Conservation (phyloP, 2,888 invertebrate species). For the Panorpa germanica region DNA sequence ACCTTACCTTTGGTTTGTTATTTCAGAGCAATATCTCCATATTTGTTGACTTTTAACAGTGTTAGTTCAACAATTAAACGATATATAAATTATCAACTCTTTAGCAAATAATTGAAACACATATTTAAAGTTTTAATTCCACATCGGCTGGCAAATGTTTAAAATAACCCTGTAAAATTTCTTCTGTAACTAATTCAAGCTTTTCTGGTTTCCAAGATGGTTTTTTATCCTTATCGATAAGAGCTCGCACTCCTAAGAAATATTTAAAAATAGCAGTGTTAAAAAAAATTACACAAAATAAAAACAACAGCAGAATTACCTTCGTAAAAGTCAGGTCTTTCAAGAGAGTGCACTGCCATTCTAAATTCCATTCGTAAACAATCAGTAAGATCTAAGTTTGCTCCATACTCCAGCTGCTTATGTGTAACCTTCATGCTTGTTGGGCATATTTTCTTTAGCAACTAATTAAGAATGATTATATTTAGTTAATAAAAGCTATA, state of each 20-base stretch:
- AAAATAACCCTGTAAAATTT: conserved; percentile 64
- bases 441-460: conserved; percentile 68
- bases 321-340: conserved; percentile 66
- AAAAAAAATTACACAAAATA: conserved; percentile 4
- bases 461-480: conserved; percentile 19
- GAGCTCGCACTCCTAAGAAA: conserved; percentile 57
- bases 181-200: conserved; percentile 55
- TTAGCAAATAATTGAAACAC: too few species aligned
- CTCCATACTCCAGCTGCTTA: conserved; percentile 57
- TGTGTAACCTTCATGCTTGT: conserved; percentile 80
- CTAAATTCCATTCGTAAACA: conserved; percentile 85
- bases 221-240: conserved; percentile 84
- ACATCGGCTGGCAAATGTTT: conserved; percentile 43
- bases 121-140: conserved; percentile 32
- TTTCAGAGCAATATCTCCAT: too few species aligned
- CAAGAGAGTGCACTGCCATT: conserved; percentile 42
- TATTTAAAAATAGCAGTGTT: not conserved
- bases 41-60: too few species aligned
- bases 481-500: not conserved
- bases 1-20: too few species aligned
- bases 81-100: too few species aligned
- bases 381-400: conserved; percentile 52
- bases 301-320: conserved; percentile 34
- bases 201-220: conserved; percentile 78
- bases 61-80: too few species aligned